phyloP scores from a whole-genome alignment of 2,888 invertebrate species.

The Chrysina gloriosa region DNA sequence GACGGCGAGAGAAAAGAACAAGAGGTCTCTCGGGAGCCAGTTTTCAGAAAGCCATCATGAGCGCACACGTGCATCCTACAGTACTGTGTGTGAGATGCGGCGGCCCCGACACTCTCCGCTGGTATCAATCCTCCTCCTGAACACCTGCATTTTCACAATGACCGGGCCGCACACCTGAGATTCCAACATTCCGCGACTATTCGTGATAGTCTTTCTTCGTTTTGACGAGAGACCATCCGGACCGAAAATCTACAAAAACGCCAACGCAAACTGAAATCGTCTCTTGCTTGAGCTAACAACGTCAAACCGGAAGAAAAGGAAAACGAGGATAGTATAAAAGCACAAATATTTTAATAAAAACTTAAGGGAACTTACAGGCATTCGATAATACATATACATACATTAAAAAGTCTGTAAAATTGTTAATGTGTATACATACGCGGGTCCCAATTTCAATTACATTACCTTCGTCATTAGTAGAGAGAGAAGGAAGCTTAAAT shows the following conservation, averaged over 20 bases:
- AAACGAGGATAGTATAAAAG: background rate
- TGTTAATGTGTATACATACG: too few species aligned
- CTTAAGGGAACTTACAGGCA: too few species aligned
- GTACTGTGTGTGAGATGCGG: constrained; percentile 45
- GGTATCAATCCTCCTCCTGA: constrained; percentile 49
- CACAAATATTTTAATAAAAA: background rate
- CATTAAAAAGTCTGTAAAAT: too few species aligned
- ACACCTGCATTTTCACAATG: constrained; percentile 64
- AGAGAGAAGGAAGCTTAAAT: too few species aligned
- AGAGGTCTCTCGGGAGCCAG: constrained; percentile 53
- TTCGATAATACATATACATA: background rate
- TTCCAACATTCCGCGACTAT: constrained; percentile 59
- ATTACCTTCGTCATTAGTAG: too few species aligned
- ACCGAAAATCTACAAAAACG: constrained; percentile 40
- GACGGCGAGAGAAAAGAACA: constrained; percentile 39
- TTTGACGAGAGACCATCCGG: constrained; percentile 9
- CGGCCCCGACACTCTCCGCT: constrained; percentile 37
- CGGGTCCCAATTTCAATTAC: too few species aligned
- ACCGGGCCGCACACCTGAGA: constrained; percentile 60
- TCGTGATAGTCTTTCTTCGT: constrained; percentile 34
- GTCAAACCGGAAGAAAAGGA: background rate
- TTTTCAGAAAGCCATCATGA: constrained; percentile 54
- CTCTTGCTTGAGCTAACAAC: background rate
- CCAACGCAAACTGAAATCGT: constrained; percentile 14
- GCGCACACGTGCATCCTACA: constrained; percentile 57